phyloP scores from a whole-genome alignment of 2,888 invertebrate species.

The Synergus itoensis region DNA sequence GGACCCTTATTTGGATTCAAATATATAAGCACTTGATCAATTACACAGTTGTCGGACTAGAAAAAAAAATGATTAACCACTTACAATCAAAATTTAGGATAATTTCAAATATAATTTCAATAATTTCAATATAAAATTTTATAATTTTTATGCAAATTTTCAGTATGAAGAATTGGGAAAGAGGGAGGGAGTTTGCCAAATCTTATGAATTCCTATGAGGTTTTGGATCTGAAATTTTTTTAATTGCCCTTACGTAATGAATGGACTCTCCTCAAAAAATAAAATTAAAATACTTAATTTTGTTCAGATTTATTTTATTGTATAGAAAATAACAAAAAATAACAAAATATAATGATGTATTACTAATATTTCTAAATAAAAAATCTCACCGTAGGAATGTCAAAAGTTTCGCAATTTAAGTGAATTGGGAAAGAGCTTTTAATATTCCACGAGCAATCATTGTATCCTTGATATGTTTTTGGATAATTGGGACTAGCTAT shows the following conservation, averaged over 20 bases:
- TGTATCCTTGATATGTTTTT: slow-evolving; percentile 71
- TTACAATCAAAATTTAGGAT: too few species aligned
- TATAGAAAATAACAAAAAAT: neutral
- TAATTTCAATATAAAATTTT: too few species aligned
- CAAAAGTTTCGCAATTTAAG: slow-evolving; percentile 34
- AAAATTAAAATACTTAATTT: too few species aligned
- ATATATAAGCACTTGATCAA: neutral
- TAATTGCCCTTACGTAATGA: too few species aligned
- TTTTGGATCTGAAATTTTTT: too few species aligned
- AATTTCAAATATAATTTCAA: too few species aligned
- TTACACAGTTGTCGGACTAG: neutral
- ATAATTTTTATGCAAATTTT: too few species aligned
- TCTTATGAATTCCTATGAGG: too few species aligned
- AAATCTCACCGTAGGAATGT: slow-evolving; percentile 40
- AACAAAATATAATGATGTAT: neutral
- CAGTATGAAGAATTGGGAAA: too few species aligned
- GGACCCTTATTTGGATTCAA: slow-evolving; percentile 5
- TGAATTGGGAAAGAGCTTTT: slow-evolving; percentile 68
- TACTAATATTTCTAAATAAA: neutral
- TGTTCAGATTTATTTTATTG: too few species aligned
- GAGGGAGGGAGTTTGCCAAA: too few species aligned
- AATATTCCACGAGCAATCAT: slow-evolving; percentile 80
- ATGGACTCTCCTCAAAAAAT: too few species aligned
- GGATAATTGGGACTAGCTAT: slow-evolving; percentile 80
- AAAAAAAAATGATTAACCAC: neutral